A percentile compares a stretch with the other conserved stretches of the same genome.
These are phyloP conservation scores for Stomatorhinus walkeri DNA, from an alignment of 2,797 vertebrate species.

Conservation along the genomic window DNA sequence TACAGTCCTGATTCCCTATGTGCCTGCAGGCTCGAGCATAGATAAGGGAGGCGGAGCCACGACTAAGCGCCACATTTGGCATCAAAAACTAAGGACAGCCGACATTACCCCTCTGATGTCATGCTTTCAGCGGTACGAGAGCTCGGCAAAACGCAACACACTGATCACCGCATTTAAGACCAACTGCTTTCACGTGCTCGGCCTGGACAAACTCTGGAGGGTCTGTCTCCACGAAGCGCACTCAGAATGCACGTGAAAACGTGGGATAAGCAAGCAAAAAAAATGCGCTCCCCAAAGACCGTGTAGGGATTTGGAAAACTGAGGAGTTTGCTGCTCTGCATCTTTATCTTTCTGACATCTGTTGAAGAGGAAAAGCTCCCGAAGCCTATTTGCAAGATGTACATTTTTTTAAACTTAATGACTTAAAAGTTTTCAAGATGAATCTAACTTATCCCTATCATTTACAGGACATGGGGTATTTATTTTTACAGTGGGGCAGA, in stretches of 20 bases:
- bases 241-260: neutral
- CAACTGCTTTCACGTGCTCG: neutral
- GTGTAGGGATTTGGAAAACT: neutral
- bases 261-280: neutral
- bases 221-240: neutral
- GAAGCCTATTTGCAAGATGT: neutral
- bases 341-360: slow-evolving; percentile 21
- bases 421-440: neutral
- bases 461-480: neutral
- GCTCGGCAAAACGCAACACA: neutral
- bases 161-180: neutral
- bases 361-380: neutral
- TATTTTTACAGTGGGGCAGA: neutral
- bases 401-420: neutral
- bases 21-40: neutral
- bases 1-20: slow-evolving; percentile 19
- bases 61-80: slow-evolving; percentile 35
- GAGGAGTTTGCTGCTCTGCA: neutral
- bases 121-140: neutral
- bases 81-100: slow-evolving; percentile 34
- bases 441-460: slow-evolving; percentile 8
- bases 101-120: slow-evolving; percentile 8
- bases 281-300: neutral
- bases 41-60: slow-evolving; percentile 19
- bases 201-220: neutral